Evolutionary conservation across 2,888 invertebrate genomes (phyloP).

Genomic region (Pollenia griseotomentosa): DNA sequence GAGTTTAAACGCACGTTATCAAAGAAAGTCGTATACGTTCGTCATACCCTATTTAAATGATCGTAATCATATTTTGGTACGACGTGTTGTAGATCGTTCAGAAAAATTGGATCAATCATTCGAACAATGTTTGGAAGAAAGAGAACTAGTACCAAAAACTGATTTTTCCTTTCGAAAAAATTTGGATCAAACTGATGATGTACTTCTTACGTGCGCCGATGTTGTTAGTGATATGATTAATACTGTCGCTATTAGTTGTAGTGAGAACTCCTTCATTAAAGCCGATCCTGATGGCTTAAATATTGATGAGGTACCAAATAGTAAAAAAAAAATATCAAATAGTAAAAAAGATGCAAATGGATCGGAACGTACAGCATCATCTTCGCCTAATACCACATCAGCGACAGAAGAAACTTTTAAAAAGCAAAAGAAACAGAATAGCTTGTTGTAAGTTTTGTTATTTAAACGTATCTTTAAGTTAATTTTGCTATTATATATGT

Average conservation of each 20-base stretch:
- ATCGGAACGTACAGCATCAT: neutral
- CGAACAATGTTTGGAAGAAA: slow-evolving; percentile 70
- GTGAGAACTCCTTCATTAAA: slow-evolving; percentile 85
- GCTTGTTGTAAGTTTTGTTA: slow-evolving; percentile 78
- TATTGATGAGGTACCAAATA: slow-evolving; percentile 51
- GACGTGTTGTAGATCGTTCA: slow-evolving; percentile 82
- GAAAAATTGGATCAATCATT: slow-evolving; percentile 80
- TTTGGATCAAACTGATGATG: slow-evolving; percentile 69
- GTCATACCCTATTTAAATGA: slow-evolving; percentile 86
- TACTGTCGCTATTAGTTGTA: slow-evolving; percentile 87
- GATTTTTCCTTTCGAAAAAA: slow-evolving; percentile 79
- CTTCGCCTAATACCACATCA: slow-evolving; percentile 19
- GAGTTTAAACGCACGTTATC: slow-evolving; percentile 29
- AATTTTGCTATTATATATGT: neutral
- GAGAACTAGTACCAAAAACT: slow-evolving; percentile 70
- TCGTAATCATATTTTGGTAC: slow-evolving; percentile 86
- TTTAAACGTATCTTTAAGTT: neutral
- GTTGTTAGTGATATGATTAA: slow-evolving; percentile 86
- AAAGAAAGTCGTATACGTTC: slow-evolving; percentile 85
- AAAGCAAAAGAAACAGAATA: slow-evolving; percentile 77
- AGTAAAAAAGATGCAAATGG: slow-evolving; percentile 6
- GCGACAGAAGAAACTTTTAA: slow-evolving; percentile 27
- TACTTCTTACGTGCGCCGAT: slow-evolving; percentile 81
- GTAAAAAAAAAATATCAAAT: neutral
- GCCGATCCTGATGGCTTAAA: slow-evolving; percentile 77